These are phyloP conservation scores for Metridium senile DNA, from an alignment of 92 coral and sea anemone species.

Conservation along the genomic window DNA sequence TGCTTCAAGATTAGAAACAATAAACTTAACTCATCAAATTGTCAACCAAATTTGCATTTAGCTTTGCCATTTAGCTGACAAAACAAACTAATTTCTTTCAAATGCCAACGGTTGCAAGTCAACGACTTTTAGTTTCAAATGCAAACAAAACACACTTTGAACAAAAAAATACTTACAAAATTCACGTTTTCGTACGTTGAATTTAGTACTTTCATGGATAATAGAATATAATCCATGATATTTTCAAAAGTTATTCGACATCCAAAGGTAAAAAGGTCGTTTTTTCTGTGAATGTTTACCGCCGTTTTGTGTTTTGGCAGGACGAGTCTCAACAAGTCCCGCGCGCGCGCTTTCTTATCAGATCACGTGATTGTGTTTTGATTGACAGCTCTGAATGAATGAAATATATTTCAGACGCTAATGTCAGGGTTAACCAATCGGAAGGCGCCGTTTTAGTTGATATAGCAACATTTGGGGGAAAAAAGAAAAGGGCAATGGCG, in stretches of 20 bases:
- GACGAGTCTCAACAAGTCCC: slow-evolving; percentile 70
- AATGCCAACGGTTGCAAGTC: background rate
- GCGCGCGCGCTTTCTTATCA: slow-evolving; percentile 63
- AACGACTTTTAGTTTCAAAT: background rate
- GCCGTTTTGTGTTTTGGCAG: slow-evolving; percentile 32
- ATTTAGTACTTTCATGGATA: too few species aligned
- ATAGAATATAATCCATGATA: too few species aligned
- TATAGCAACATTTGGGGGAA: slow-evolving; percentile 90
- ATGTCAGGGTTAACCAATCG: slow-evolving; percentile 79
- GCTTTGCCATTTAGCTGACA: background rate
- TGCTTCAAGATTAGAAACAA: too few species aligned
- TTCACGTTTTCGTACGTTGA: slow-evolving; percentile 12
- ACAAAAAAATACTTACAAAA: background rate
- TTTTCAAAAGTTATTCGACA: slow-evolving; percentile 7
- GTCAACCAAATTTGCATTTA: background rate
- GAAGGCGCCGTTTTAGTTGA: slow-evolving; percentile 68
- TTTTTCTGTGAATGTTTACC: slow-evolving; percentile 5
- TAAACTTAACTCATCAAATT: background rate
- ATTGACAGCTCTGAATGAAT: slow-evolving; percentile 87
- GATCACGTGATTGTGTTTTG: slow-evolving; percentile 73
- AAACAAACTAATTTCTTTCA: background rate
- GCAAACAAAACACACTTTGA: background rate
- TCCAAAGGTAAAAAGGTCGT: background rate
- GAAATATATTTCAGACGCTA: slow-evolving; percentile 60
- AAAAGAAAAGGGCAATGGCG: slow-evolving; percentile 91